Evolutionary conservation across 2,113 vertebrate genomes (phyloP).

Genomic region (Pseudorectes ferrugineus): DNA sequence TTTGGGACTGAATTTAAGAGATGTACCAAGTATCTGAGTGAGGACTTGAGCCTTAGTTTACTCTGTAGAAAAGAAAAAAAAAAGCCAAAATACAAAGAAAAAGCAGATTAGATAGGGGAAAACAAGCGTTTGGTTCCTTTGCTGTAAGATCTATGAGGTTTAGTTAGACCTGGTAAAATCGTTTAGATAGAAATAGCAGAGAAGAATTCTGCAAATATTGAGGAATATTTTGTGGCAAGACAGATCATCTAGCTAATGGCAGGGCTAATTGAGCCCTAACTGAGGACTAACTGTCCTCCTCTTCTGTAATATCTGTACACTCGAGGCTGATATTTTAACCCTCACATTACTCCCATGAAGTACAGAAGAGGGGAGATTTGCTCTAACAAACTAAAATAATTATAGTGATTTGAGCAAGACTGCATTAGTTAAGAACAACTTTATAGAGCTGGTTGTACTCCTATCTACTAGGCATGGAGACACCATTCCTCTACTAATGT

Average conservation of each 20-base stretch:
- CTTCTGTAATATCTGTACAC: background rate
- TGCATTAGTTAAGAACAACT: background rate
- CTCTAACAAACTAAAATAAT: background rate
- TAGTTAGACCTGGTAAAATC: background rate
- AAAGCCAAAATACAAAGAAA: background rate
- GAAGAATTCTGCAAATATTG: background rate
- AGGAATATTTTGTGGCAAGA: background rate
- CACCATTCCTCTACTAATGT: background rate
- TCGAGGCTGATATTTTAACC: background rate
- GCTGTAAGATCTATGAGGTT: background rate
- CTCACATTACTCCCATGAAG: background rate
- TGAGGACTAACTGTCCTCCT: background rate
- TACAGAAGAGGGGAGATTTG: background rate
- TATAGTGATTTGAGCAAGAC: background rate
- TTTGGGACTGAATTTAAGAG: background rate
- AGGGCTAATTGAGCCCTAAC: background rate
- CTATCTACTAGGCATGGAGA: background rate
- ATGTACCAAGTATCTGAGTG: fast-evolving
- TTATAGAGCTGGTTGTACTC: background rate
- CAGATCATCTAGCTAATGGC: background rate
- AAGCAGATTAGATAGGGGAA: background rate
- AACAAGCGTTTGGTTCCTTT: background rate
- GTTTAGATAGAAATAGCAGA: background rate
- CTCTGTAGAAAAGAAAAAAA: background rate
- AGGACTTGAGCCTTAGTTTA: background rate